phyloP scores from a whole-genome alignment of 2,797 vertebrate genomes.

The Heliangelus exortis region DNA sequence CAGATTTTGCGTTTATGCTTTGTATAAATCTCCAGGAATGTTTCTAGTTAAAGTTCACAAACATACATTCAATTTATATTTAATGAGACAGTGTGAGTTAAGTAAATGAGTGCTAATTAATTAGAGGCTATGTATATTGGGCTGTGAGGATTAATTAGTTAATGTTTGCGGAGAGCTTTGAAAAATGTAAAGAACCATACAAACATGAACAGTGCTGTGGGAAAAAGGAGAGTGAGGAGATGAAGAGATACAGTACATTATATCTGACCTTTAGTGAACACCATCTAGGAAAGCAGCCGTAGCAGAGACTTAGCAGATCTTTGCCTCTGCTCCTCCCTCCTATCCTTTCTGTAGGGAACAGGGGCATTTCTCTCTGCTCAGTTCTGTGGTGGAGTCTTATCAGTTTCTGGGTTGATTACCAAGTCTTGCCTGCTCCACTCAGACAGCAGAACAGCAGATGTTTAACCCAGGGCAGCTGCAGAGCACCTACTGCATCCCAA shows the following conservation, averaged over 20 bases:
- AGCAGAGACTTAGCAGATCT: not conserved
- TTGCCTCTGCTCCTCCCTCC: not conserved
- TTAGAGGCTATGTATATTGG: constrained; percentile 52
- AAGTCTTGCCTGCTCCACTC: not conserved
- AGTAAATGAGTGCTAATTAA: constrained; percentile 66
- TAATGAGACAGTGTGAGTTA: constrained; percentile 64
- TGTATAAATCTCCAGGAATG: constrained; percentile 50
- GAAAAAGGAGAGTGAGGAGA: not conserved
- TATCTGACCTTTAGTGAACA: not conserved
- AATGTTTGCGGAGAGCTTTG: constrained; percentile 20
- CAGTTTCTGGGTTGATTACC: not conserved
- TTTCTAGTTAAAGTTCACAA: constrained; percentile 65
- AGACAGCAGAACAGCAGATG: not conserved
- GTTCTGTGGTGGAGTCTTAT: not conserved
- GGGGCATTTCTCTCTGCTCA: not conserved
- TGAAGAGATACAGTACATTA: not conserved
- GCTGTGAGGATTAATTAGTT: constrained; percentile 38
- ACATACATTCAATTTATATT: constrained; percentile 70
- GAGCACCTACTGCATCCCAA: not conserved
- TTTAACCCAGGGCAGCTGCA: not conserved
- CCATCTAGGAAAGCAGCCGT: not conserved
- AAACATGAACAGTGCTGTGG: not conserved
- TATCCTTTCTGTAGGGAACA: not conserved
- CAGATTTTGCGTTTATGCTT: constrained; percentile 53
- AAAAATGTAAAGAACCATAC: not conserved